Evolutionary conservation across 2,888 invertebrate species (phyloP).

Genomic region (Drosophila ustulata): DNA sequence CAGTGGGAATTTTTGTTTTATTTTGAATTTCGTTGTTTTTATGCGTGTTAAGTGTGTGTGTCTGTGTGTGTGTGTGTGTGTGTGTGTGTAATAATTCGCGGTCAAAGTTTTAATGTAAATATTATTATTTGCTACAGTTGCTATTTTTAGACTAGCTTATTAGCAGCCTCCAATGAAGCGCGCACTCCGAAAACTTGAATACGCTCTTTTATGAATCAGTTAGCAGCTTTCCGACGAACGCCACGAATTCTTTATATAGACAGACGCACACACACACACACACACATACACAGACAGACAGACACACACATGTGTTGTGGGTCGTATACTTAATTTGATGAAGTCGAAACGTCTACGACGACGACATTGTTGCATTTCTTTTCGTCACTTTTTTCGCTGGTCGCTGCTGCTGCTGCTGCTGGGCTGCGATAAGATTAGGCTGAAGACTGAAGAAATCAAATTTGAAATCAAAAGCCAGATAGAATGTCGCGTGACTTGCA

Average conservation of each 20-base stretch:
- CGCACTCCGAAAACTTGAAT: constrained; percentile 38
- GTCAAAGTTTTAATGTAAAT: constrained; percentile 50
- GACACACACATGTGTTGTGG: constrained; percentile 10
- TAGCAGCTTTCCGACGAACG: constrained; percentile 53
- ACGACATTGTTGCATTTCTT: constrained; percentile 27
- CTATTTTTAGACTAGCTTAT: constrained; percentile 63
- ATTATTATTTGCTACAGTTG: constrained; percentile 44
- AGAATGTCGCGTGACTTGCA: constrained; percentile 47
- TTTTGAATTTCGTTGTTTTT: constrained; percentile 10
- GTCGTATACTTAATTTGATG: constrained; percentile 67
- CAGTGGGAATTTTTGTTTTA: background rate
- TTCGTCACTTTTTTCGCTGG: background rate
- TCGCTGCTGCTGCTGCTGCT: constrained; percentile 17
- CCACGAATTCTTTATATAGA: constrained; percentile 16
- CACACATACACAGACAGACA: background rate
- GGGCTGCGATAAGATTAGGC: constrained; percentile 56
- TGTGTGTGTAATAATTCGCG: constrained; percentile 39
- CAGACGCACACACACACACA: background rate
- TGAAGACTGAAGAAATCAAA: constrained; percentile 13
- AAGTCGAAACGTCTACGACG: constrained; percentile 17
- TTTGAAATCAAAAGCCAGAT: constrained; percentile 38
- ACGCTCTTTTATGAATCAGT: constrained; percentile 63
- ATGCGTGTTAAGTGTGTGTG: background rate
- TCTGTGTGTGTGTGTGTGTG: constrained; percentile 1
- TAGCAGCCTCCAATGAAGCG: constrained; percentile 64